A percentile compares a stretch with the other conserved stretches of the same genome.
phyloP scores from a whole-genome alignment of 2,113 vertebrate species.

The Notarius lentiginosus region DNA sequence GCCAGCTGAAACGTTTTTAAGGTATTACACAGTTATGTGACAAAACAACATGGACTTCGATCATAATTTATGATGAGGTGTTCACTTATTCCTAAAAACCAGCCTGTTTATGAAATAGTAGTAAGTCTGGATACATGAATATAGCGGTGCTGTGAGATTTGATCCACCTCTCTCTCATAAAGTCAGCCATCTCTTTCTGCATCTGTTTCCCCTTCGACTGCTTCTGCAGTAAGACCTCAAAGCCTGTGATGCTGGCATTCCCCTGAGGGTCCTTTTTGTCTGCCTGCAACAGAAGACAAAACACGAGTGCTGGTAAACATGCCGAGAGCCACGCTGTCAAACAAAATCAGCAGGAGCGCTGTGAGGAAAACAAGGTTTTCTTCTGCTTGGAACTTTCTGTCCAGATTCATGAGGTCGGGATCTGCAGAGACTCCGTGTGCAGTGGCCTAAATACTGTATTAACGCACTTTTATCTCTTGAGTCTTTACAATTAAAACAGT shows the following conservation, averaged over 20 bases:
- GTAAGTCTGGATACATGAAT: not conserved
- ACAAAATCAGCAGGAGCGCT: not conserved
- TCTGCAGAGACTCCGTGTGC: not conserved
- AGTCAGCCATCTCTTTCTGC: slow-evolving; percentile 99
- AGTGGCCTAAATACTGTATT: not conserved
- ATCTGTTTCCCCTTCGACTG: slow-evolving; percentile 98
- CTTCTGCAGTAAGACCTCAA: slow-evolving; percentile 95
- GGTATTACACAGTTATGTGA: not conserved
- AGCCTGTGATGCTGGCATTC: slow-evolving; percentile 84
- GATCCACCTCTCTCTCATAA: slow-evolving; percentile 89
- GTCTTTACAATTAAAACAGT: not conserved
- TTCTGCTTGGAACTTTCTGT: slow-evolving; percentile 10
- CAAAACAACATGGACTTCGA: not conserved
- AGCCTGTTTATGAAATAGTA: not conserved
- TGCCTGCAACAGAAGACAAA: slow-evolving; percentile 69
- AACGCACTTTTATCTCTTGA: not conserved
- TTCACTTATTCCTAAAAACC: not conserved
- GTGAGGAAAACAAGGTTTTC: not conserved
- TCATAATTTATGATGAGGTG: not conserved
- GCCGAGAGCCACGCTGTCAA: slow-evolving; percentile 17
- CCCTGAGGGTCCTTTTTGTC: slow-evolving; percentile 93
- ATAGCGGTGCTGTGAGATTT: not conserved
- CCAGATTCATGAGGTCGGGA: not conserved
- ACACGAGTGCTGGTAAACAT: slow-evolving; percentile 26
- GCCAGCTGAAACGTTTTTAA: not conserved